Evolutionary conservation across 2,113 vertebrate species (phyloP).

Genomic region (Halichoeres trimaculatus): DNA sequence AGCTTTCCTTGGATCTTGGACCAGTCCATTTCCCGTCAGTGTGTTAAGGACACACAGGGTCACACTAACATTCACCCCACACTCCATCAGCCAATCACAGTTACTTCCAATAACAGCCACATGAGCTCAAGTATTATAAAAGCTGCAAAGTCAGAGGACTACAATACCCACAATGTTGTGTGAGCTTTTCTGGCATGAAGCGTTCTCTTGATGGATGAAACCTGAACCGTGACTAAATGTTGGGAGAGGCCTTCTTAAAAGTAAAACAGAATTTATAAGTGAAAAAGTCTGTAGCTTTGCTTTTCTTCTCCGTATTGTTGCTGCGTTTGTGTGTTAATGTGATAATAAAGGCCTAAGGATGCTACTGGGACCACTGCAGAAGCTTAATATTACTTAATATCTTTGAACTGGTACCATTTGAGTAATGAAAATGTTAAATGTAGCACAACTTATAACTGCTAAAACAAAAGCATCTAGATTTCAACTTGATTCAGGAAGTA

Average conservation of each 20-base stretch:
- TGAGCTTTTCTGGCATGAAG: conserved; percentile 1
- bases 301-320: neutral
- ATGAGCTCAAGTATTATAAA: conserved; percentile 48
- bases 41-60: conserved; percentile 71
- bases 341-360: too few species aligned
- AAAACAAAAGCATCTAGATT: too few species aligned
- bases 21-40: conserved; percentile 75
- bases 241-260: neutral
- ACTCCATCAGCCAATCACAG: conserved; percentile 69
- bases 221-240: conserved; percentile 21
- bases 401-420: too few species aligned
- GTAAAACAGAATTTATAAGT: neutral
- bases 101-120: conserved; percentile 61
- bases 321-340: too few species aligned
- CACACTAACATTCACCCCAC: conserved; percentile 75
- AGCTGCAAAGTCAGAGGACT: conserved; percentile 34
- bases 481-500: too few species aligned
- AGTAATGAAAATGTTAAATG: too few species aligned
- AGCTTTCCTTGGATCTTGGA: conserved; percentile 78
- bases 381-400: too few species aligned
- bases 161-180: conserved; percentile 36
- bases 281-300: too few species aligned
- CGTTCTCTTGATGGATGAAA: conserved; percentile 25
- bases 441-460: too few species aligned
- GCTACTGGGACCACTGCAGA: too few species aligned